These are phyloP conservation scores for Zoanthus solanderi DNA, from an alignment of 92 coral and sea anemone genomes.

Conservation along the genomic window DNA sequence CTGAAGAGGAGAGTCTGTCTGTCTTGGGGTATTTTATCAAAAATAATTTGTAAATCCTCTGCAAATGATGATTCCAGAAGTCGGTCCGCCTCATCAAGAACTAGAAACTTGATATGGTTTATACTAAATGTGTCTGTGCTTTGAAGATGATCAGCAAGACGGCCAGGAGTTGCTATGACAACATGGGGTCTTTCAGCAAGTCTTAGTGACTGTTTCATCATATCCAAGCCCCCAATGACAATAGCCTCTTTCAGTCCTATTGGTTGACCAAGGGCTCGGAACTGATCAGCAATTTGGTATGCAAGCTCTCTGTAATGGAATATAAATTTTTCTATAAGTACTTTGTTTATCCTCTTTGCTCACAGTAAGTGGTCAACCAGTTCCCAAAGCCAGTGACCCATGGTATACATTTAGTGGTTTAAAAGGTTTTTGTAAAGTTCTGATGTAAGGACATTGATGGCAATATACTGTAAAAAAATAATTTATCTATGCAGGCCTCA, in stretches of 20 bases:
- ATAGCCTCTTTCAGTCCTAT: slow-evolving; percentile 87
- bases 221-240: slow-evolving; percentile 91
- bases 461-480: too few species aligned
- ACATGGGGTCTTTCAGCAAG: slow-evolving; percentile 94
- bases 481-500: too few species aligned
- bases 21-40: slow-evolving; percentile 82
- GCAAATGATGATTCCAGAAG: slow-evolving; percentile 93
- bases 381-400: too few species aligned
- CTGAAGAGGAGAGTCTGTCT: slow-evolving; percentile 96
- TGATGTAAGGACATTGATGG: too few species aligned
- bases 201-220: slow-evolving; percentile 94
- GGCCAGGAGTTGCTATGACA: slow-evolving; percentile 99
- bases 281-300: slow-evolving; percentile 92
- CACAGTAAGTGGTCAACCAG: too few species aligned
- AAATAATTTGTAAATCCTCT: slow-evolving; percentile 87
- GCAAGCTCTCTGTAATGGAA: slow-evolving; percentile 82
- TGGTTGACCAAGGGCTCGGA: slow-evolving; percentile 94
- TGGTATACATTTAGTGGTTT: too few species aligned
- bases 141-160: slow-evolving; percentile 95
- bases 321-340: too few species aligned
- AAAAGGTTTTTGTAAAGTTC: too few species aligned
- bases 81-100: slow-evolving; percentile 97
- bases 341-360: too few species aligned
- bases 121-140: slow-evolving; percentile 93
- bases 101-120: slow-evolving; percentile 81